Conservation (phyloP, 1,140 invertebrate genomes). For the Aradophagus sp. region DNA sequence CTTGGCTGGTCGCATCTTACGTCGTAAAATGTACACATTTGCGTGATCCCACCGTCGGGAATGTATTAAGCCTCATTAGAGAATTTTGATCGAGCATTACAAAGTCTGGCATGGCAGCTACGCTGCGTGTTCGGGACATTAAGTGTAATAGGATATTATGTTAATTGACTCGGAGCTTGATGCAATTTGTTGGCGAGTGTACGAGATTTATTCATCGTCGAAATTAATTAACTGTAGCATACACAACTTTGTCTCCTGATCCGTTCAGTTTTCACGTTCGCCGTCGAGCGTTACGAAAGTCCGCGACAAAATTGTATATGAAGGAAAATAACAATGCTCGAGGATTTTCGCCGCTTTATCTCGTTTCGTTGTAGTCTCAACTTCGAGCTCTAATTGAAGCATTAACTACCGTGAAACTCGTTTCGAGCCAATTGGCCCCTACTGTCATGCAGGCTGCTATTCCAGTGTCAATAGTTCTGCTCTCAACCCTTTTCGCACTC, state of each 20-base stretch:
- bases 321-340: constrained; percentile 1
- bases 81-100: constrained; percentile 41
- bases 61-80: constrained; percentile 42
- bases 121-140: constrained; percentile 8
- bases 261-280: constrained; percentile 6
- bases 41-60: constrained; percentile 23
- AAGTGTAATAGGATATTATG: constrained; percentile 36
- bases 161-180: constrained; percentile 22
- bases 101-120: constrained; percentile 7
- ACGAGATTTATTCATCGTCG: constrained; percentile 13
- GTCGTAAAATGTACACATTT: constrained; percentile 6
- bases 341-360: constrained; percentile 22
- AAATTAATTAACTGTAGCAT: constrained; percentile 21
- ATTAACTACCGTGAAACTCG: constrained; percentile 17
- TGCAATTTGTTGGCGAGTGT: constrained; percentile 20
- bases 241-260: constrained; percentile 9
- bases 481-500: constrained; percentile 13
- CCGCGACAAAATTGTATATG: neutral
- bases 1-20: constrained; percentile 9
- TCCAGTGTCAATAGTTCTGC: constrained; percentile 15
- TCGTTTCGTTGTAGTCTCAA: constrained; percentile 2
- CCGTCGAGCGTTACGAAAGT: neutral
- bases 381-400: constrained; percentile 26
- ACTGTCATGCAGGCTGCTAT: constrained; percentile 7
- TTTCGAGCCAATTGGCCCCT: constrained; percentile 12